Percentiles rank a stretch among this genome's conserved stretches.
These are phyloP conservation scores for Zaprionus inermis DNA, from an alignment of 1,140 invertebrate genomes.

Conservation along the genomic window DNA sequence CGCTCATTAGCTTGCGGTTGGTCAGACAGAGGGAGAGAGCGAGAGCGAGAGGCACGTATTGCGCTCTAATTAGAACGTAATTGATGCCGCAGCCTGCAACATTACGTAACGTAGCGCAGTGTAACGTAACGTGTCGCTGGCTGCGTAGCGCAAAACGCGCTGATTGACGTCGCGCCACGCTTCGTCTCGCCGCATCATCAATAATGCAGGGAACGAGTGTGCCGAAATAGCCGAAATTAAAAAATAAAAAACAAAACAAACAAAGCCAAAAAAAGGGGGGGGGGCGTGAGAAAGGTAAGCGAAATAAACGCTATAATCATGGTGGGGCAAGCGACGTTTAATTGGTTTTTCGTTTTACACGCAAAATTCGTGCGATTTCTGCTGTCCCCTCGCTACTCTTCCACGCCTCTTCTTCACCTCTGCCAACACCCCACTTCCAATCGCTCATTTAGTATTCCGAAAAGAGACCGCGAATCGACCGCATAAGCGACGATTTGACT, in stretches of 20 bases:
- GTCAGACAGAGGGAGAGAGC: slow-evolving; percentile 9
- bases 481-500: background rate
- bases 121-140: background rate
- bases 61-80: slow-evolving; percentile 68
- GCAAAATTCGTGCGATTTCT: background rate
- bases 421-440: background rate
- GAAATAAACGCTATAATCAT: slow-evolving; percentile 1
- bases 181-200: background rate
- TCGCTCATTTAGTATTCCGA: slow-evolving; percentile 1
- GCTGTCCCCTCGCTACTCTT: background rate
- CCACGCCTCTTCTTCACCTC: background rate
- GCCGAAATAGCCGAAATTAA: background rate
- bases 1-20: slow-evolving; percentile 37
- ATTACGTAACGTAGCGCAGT: background rate
- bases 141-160: background rate
- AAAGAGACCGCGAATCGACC: background rate
- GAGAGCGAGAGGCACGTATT: slow-evolving; percentile 12
- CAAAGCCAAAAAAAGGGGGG: background rate
- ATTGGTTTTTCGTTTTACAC: slow-evolving; percentile 3
- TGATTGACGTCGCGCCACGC: background rate
- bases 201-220: background rate
- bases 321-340: slow-evolving; percentile 13
- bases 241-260: background rate
- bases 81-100: slow-evolving; percentile 9
- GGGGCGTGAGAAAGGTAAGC: background rate